phyloP scores from a whole-genome alignment of 2,797 vertebrate species.

The Myripristis murdjan region DNA sequence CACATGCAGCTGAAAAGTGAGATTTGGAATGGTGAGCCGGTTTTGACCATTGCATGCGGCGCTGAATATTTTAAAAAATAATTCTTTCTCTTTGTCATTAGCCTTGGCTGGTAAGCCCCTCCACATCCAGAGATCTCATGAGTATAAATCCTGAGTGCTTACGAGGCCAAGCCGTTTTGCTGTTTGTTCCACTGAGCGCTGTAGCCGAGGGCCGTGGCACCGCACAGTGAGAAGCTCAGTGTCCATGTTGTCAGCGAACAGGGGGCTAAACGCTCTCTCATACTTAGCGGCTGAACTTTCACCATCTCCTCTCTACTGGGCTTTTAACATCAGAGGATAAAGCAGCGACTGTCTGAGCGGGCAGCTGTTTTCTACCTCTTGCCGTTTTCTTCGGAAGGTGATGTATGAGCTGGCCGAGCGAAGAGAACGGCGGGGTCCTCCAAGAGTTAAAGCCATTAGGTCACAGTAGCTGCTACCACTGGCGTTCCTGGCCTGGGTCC shows the following conservation, averaged over 20 bases:
- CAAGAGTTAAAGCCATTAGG: slow-evolving; percentile 65
- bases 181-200: slow-evolving; percentile 34
- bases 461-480: slow-evolving; percentile 66
- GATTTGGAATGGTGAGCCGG: slow-evolving; percentile 43
- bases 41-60: slow-evolving; percentile 36
- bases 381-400: slow-evolving; percentile 60
- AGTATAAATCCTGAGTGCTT: slow-evolving; percentile 16
- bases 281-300: slow-evolving; percentile 54
- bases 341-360: slow-evolving; percentile 61
- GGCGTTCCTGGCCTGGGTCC: slow-evolving; percentile 24
- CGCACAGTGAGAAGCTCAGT: slow-evolving; percentile 30
- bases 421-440: slow-evolving; percentile 61
- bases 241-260: slow-evolving; percentile 45
- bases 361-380: slow-evolving; percentile 71
- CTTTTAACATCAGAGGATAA: slow-evolving; percentile 61
- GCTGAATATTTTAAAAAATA: slow-evolving; percentile 39
- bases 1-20: slow-evolving; percentile 43
- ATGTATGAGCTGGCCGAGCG: slow-evolving; percentile 66
- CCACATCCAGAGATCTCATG: background rate
- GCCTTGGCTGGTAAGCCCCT: slow-evolving; percentile 19
- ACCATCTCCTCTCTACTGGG: slow-evolving; percentile 51
- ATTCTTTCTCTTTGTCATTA: background rate
- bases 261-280: slow-evolving; percentile 50
- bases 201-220: slow-evolving; percentile 24
- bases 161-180: slow-evolving; percentile 3